These are phyloP conservation scores for Hippotragus niger DNA, from an alignment of 2,113 vertebrate species.

Conservation along the genomic window DNA sequence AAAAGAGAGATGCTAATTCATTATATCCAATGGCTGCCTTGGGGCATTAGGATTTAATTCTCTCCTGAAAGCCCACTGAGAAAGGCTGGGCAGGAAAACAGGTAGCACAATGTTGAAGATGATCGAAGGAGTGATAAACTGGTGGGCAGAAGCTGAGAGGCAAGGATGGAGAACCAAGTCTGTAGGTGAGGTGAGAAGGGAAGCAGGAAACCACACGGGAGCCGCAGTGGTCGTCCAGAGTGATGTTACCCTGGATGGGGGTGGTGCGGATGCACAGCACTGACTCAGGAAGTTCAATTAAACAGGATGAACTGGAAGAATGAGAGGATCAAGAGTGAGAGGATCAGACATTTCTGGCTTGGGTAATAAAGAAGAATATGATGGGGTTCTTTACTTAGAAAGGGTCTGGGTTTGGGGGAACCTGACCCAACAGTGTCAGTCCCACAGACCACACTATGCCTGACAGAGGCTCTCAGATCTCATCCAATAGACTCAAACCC, in stretches of 20 bases:
- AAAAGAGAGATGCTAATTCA: background rate
- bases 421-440: background rate
- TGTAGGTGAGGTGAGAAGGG: background rate
- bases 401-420: background rate
- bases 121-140: background rate
- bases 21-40: background rate
- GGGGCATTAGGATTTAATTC: background rate
- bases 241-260: too few relatives aligned
- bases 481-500: background rate
- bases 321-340: background rate
- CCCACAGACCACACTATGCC: background rate
- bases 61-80: background rate
- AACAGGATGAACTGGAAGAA: background rate
- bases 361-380: background rate
- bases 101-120: background rate
- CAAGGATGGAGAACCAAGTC: background rate
- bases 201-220: background rate
- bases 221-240: background rate
- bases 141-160: background rate
- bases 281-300: background rate
- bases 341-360: background rate
- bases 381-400: background rate
- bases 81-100: background rate
- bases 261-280: background rate
- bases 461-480: background rate